Evolutionary conservation across 2,888 invertebrate genomes (phyloP), one percentile per base, ranked within the genome.

Genomic region (Bellardia pandia): DNA sequence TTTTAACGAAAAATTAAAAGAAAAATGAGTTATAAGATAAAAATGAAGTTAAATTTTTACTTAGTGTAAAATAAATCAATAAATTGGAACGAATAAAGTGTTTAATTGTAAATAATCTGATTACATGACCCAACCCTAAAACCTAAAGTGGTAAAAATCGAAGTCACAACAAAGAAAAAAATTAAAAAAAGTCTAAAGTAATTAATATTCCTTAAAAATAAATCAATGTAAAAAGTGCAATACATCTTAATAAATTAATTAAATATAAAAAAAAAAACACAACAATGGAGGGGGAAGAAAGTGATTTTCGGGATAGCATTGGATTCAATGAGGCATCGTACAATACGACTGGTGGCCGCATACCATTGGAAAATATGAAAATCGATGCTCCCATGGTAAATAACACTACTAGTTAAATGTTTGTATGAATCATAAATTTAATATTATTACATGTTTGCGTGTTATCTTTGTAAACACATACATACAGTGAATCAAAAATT

Each of bases 331-430:
- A 92, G 88, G 94, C 94, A 75, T 94, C 93, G 93, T 96, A 96
- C 95, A 96, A 96, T 92, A 94, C 93, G 88, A 95, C 96, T 48
- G 94, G 95, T 86, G 94, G 95, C 83, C 94, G 94, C 92, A 95
- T 95, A 90, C 94, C 95, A 88, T 93, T 96, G 89, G 96, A 96
- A 89, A 96, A 97, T 91, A 94, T 97, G 89, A 95, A 95, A 93
- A 96, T 96, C 95, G 97, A 98, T 94, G 96, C 96, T 90, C 97
- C 96, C 92, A 95, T 96, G 93, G 95, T 95, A 90, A 90, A 89
- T 88, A 51, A 14, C 2, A 45, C 13, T n/a, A n/a, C 3, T 53
- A 68, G n/a, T 16, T n/a, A 56, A 60, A 60, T 42, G 33, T 9
- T 68, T 4, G 16, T 37, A 58, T 80, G 81, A 86, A 68, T 82